Conservation (phyloP, 2,888 invertebrate species). For the Athalia rosae region DNA sequence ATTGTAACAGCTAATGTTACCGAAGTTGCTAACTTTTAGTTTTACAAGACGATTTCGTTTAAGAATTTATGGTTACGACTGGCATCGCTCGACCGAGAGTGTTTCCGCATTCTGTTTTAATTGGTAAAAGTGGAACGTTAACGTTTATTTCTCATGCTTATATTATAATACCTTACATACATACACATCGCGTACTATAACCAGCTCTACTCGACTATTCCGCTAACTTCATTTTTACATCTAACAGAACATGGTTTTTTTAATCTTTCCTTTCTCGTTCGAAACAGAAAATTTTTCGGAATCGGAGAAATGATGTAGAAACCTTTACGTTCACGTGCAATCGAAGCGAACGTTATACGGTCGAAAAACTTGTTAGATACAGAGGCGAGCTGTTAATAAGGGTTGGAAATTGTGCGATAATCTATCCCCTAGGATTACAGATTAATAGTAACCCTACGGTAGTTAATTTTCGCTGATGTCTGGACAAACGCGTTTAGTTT, state of each 20-base stretch:
- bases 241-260: no score
- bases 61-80: conserved; percentile 72
- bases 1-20: conserved; percentile 72
- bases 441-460: conserved; percentile 34
- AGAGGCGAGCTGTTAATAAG: conserved; percentile 9
- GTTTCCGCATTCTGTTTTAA: conserved; percentile 28
- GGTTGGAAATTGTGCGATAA: conserved; percentile 30
- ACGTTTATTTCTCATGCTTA: conserved; percentile 28
- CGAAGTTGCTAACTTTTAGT: conserved; percentile 72
- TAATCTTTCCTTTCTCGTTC: no score
- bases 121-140: conserved; percentile 35
- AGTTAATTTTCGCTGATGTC: conserved; percentile 24
- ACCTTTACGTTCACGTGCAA: no score
- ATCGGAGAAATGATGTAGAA: no score
- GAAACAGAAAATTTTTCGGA: no score
- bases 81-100: background rate
- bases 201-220: background rate
- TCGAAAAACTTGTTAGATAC: conserved; percentile 17
- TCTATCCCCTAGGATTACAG: conserved; percentile 38
- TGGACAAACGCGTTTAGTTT: conserved; percentile 29
- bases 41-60: conserved; percentile 72
- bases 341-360: no score
- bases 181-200: background rate
- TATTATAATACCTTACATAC: background rate
- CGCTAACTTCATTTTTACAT: no score